Conservation (phyloP, 2,888 invertebrate species). For the Hydroisotoma schaefferi region DNA sequence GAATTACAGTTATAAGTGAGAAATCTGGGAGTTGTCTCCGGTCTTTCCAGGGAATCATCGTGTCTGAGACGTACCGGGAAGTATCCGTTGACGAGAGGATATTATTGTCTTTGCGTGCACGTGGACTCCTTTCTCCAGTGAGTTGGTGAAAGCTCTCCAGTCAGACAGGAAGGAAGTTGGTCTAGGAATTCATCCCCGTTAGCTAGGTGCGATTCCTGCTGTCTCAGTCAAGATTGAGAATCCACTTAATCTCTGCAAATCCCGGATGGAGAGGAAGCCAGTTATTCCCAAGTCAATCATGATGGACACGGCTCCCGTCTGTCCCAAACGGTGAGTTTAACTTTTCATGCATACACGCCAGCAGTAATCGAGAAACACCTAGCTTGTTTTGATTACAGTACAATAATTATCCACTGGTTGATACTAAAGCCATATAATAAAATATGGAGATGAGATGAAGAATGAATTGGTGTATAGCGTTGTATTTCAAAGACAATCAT, state of each 20-base stretch:
- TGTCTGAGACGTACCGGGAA: too few relatives aligned
- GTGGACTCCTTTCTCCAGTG: not conserved
- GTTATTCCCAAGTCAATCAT: slow-evolving; percentile 44
- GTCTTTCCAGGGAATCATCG: too few relatives aligned
- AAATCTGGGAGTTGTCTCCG: too few relatives aligned
- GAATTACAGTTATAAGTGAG: too few relatives aligned
- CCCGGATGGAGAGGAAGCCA: slow-evolving; percentile 45
- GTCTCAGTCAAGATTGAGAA: slow-evolving; percentile 14
- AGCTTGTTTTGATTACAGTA: too few relatives aligned
- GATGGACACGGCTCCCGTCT: slow-evolving; percentile 44
- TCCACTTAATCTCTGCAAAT: slow-evolving; percentile 16
- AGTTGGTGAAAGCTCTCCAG: not conserved
- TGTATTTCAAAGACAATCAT: too few relatives aligned
- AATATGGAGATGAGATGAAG: too few relatives aligned
- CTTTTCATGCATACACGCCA: too few relatives aligned
- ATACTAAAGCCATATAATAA: too few relatives aligned
- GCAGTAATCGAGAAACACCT: too few relatives aligned
- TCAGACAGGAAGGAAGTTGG: slow-evolving; percentile 1
- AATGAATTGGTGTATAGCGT: too few relatives aligned
- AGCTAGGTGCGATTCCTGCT: not conserved
- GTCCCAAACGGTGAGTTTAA: slow-evolving; percentile 44
- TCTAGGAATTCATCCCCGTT: not conserved
- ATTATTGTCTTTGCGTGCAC: slow-evolving; percentile 1
- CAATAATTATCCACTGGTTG: too few relatives aligned
- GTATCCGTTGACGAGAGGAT: not conserved